Percentiles rank a stretch among this genome's conserved stretches.
Conservation (phyloP, 1,140 invertebrate species). For the Diabrotica undecimpunctata region DNA sequence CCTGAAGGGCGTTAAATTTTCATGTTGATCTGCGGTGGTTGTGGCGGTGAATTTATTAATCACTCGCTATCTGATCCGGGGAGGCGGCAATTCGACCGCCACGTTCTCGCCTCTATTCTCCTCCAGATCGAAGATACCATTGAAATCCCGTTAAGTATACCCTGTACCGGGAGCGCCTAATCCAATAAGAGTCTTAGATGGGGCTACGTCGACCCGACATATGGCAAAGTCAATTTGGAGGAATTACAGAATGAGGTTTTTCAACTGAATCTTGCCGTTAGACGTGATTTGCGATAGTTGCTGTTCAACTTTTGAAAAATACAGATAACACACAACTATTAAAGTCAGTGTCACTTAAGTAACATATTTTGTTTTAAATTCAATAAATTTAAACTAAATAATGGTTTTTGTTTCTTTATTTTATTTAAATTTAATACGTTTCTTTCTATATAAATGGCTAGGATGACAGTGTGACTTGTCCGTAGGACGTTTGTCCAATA, state of each 20-base stretch:
- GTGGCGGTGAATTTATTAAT: not conserved
- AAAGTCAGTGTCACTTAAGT: too few relatives aligned
- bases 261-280: too few relatives aligned
- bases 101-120: not conserved
- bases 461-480: too few relatives aligned
- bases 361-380: too few relatives aligned
- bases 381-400: too few relatives aligned
- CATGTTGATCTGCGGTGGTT: not conserved
- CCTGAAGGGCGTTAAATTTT: not conserved
- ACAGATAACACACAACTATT: too few relatives aligned
- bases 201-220: not conserved
- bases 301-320: too few relatives aligned
- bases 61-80: not conserved
- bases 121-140: not conserved
- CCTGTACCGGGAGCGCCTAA: not conserved
- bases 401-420: too few relatives aligned
- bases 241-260: not conserved
- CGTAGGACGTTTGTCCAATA: too few relatives aligned
- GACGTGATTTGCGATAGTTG: too few relatives aligned
- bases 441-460: too few relatives aligned
- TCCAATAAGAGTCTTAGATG: conserved; percentile 2
- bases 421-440: too few relatives aligned
- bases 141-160: conserved; percentile 2
- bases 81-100: not conserved
- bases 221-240: not conserved